These are phyloP conservation scores for Ferrisia virgata DNA, from an alignment of 2,888 invertebrate genomes.

Conservation along the genomic window DNA sequence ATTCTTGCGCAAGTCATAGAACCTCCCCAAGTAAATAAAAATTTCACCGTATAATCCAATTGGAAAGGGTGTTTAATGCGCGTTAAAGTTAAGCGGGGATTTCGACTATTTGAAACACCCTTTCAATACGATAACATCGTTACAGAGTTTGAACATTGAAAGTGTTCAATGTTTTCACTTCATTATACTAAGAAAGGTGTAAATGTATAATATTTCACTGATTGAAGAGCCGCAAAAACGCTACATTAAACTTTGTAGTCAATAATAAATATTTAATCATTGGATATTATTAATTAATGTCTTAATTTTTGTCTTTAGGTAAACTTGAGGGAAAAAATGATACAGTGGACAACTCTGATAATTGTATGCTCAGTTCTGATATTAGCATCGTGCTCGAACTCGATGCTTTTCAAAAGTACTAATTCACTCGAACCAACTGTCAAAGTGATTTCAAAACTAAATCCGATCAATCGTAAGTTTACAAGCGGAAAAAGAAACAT, in stretches of 20 bases:
- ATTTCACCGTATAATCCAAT: conserved; percentile 9
- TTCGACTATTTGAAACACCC: not conserved
- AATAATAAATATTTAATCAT: too few relatives aligned
- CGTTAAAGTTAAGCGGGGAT: not conserved
- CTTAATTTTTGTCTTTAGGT: not conserved
- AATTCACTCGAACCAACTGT: not conserved
- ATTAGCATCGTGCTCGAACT: not conserved
- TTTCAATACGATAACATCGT: not conserved
- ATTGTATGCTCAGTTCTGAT: not conserved
- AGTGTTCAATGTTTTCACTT: too few relatives aligned
- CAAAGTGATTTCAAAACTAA: not conserved
- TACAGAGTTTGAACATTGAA: not conserved
- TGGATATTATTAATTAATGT: too few relatives aligned
- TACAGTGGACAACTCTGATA: not conserved
- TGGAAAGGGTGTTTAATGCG: conserved; percentile 14
- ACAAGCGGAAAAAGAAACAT: not conserved
- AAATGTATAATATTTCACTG: too few relatives aligned
- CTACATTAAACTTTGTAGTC: too few relatives aligned
- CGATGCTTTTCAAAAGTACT: not conserved
- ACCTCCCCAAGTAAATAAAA: conserved; percentile 8
- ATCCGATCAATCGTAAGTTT: not conserved
- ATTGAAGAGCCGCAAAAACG: too few relatives aligned
- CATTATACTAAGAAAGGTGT: too few relatives aligned
- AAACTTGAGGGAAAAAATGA: not conserved
- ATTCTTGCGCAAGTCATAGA: conserved; percentile 11